phyloP scores from a whole-genome alignment of 2,797 vertebrate genomes.

The Prionace glauca region DNA sequence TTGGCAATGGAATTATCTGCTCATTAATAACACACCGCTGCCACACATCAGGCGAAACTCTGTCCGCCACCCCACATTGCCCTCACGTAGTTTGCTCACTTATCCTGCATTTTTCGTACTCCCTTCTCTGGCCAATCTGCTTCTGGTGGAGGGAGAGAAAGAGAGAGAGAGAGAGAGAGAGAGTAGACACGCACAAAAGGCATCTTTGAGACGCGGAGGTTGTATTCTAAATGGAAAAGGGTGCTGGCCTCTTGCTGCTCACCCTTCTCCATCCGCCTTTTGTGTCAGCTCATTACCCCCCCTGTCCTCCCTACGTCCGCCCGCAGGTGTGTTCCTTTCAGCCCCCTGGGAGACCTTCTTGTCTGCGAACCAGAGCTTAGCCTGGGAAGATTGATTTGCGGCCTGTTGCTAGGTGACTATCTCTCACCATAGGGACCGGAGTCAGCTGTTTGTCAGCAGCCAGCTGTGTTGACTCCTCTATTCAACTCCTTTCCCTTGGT shows the following conservation, averaged over 20 bases:
- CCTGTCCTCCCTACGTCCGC: slow-evolving; percentile 39
- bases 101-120: background rate
- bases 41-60: background rate
- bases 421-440: slow-evolving; percentile 40
- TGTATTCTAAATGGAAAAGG: slow-evolving; percentile 40
- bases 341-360: slow-evolving; percentile 40
- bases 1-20: background rate
- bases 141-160: background rate
- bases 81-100: background rate
- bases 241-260: slow-evolving; percentile 44
- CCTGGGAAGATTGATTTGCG: slow-evolving; percentile 44
- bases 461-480: slow-evolving; percentile 41
- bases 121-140: background rate
- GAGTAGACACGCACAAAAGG: slow-evolving; percentile 38
- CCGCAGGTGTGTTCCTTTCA: slow-evolving; percentile 47
- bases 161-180: background rate
- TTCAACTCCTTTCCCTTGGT: slow-evolving; percentile 33
- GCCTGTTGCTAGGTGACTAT: slow-evolving; percentile 47
- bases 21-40: background rate
- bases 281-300: slow-evolving; percentile 22
- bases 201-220: slow-evolving; percentile 39
- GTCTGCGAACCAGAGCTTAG: slow-evolving; percentile 42
- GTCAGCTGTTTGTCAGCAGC: slow-evolving; percentile 30
- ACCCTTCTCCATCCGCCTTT: slow-evolving; percentile 26
- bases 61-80: too few relatives aligned